phyloP scores from a whole-genome alignment of 2,888 invertebrate genomes.

The Prostheceraeus crozeri region DNA sequence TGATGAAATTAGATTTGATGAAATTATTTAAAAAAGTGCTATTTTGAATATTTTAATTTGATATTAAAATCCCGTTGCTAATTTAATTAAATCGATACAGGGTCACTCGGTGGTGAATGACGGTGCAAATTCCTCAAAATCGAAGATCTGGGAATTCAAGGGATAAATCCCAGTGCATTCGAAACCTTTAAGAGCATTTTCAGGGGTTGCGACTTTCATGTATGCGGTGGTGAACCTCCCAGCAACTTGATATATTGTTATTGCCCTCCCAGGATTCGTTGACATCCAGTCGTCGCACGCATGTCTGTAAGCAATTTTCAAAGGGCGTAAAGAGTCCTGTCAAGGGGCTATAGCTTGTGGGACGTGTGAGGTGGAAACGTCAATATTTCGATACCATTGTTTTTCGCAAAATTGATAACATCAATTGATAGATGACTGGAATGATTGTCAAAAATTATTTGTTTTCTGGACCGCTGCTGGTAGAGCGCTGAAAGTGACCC shows the following conservation, averaged over 20 bases:
- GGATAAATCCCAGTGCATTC: constrained; percentile 25
- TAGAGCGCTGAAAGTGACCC: neutral
- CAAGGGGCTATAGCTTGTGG: constrained; percentile 11
- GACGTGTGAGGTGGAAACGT: too few relatives aligned
- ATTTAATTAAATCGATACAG: too few relatives aligned
- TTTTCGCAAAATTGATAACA: constrained; percentile 14
- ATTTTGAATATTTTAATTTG: too few relatives aligned
- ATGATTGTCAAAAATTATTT: constrained; percentile 3
- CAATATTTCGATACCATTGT: neutral
- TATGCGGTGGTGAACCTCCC: constrained; percentile 18
- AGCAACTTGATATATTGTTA: constrained; percentile 45
- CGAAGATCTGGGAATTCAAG: constrained; percentile 28
- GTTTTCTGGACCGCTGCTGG: constrained; percentile 8
- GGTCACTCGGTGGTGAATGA: constrained; percentile 21
- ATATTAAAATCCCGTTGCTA: too few relatives aligned
- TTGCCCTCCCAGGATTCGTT: constrained; percentile 46
- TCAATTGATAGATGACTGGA: neutral
- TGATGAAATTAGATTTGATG: too few relatives aligned
- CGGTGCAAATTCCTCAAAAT: constrained; percentile 29
- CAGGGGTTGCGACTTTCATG: constrained; percentile 9
- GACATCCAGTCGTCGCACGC: constrained; percentile 49
- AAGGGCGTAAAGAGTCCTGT: constrained; percentile 32
- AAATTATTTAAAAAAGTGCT: too few relatives aligned
- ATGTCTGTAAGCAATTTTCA: constrained; percentile 46
- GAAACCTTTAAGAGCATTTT: constrained; percentile 2